Evolutionary conservation across 2,797 vertebrate genomes (phyloP).

Genomic region (Coilia nasus): DNA sequence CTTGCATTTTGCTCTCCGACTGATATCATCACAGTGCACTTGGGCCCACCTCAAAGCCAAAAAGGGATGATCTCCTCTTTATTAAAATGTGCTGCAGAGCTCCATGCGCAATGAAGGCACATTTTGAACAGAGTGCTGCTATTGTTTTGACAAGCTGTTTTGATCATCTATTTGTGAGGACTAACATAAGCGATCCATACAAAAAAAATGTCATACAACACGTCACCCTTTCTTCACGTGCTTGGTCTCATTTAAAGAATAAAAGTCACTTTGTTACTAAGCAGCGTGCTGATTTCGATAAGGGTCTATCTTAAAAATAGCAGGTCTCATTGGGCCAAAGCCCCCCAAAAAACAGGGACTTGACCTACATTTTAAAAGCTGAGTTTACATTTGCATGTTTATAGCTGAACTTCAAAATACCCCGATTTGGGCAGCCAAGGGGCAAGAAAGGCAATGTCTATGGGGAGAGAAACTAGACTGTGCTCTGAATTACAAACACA

Average conservation of each 20-base stretch:
- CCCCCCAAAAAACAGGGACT: not conserved
- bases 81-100: constrained; percentile 1
- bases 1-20: not conserved
- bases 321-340: not conserved
- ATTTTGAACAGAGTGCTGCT: not conserved
- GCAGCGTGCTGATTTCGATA: not conserved
- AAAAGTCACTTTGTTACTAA: not conserved
- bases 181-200: not conserved
- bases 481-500: constrained; percentile 22
- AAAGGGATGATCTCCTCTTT: constrained; percentile 13
- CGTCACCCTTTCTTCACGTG: not conserved
- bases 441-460: not conserved
- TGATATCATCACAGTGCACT: not conserved
- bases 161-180: not conserved
- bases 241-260: not conserved
- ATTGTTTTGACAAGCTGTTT: not conserved
- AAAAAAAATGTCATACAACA: not conserved
- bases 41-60: not conserved
- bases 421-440: constrained; percentile 13
- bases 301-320: not conserved
- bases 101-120: not conserved
- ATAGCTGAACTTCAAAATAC: constrained; percentile 17
- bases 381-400: constrained; percentile 41
- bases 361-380: constrained; percentile 30
- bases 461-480: constrained; percentile 24